Conservation (phyloP, 2,888 invertebrate species). For the Stenoptilia bipunctidactyla region DNA sequence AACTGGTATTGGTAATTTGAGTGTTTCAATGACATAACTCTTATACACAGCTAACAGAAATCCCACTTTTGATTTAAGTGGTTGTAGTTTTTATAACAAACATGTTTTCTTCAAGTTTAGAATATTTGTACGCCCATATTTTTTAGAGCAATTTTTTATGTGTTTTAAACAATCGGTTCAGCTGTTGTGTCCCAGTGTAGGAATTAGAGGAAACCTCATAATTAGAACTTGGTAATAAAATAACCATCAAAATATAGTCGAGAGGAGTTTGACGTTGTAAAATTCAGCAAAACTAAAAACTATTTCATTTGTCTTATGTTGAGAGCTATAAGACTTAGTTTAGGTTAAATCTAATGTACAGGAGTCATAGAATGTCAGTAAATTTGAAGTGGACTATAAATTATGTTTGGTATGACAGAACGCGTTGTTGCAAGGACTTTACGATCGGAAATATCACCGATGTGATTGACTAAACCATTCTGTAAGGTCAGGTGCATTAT, state of each 20-base stretch:
- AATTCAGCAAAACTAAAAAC: slow-evolving; percentile 19
- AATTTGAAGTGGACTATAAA: slow-evolving; percentile 48
- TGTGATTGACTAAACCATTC: slow-evolving; percentile 34
- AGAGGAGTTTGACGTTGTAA: slow-evolving; percentile 26
- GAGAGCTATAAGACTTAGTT: no score
- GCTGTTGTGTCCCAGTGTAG: slow-evolving; percentile 41
- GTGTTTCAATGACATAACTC: no score
- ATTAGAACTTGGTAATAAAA: slow-evolving; percentile 64
- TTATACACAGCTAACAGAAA: no score
- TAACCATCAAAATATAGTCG: slow-evolving; percentile 49
- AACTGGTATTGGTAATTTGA: no score
- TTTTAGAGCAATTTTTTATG: slow-evolving; percentile 47
- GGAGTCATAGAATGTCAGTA: slow-evolving; percentile 20
- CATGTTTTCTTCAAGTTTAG: no score
- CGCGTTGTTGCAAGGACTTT: slow-evolving; percentile 52
- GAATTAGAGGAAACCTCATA: slow-evolving; percentile 53
- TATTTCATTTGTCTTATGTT: no score
- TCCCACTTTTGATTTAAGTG: no score
- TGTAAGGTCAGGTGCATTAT: slow-evolving; percentile 23
- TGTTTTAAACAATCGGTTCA: slow-evolving; percentile 42
- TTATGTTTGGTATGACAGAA: slow-evolving; percentile 59
- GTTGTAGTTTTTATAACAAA: no score
- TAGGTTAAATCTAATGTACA: no score
- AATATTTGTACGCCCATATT: slow-evolving; percentile 22
- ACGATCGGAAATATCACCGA: slow-evolving; percentile 39